Base-by-base conservation (phyloP, 2,797 vertebrate species). In the Poliocrania exsul region DNA sequence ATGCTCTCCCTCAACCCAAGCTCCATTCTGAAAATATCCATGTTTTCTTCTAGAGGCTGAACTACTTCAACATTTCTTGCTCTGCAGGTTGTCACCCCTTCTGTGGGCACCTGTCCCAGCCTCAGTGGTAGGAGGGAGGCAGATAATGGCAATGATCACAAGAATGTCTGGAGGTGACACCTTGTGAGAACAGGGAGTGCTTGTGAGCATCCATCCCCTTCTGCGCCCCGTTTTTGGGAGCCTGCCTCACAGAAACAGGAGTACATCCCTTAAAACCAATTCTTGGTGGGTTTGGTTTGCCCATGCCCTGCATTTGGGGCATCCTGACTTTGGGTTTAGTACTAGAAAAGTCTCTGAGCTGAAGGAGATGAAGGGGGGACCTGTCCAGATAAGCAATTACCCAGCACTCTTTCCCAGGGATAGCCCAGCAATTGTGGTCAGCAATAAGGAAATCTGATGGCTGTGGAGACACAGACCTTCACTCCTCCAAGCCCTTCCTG, bases 401-500 rank as follows among this genome's bases (percentile, higher is more conserved):
- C 81, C 93, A 69, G 92, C 16, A 65, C 47, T 50, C 85, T 93
- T 96, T 97, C 95, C 95, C 97, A 96, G 96, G 92, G 95, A 97
- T 72, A 95, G 94, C 96, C 96, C 93, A 88, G 95, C 95, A 96
- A 92, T 97, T 96, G 81, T 47, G 81, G 95, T 61, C 89, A 37
- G 96, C 96, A 95, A 94, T 96, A 95, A 97, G 97, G 94, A 96
- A 74, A 94, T 95, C 87, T 66, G 60, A 81, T 4, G 33, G 93
- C 86, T 97, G 97, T 95, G 95, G 92, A 97, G 96, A 95, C 92
- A 89, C 65, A 90, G 86, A 90, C 85, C 56, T 90, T 97, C 94
- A 69, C 87, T 97, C 93, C 94, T 96, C 93, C 91, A 87, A 96
- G 95, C 94, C 97, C 93, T 58, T 97, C 96, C 96, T 96, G 96